Conservation (phyloP, 2,797 vertebrate genomes). For the Pseudochirops corinnae region DNA sequence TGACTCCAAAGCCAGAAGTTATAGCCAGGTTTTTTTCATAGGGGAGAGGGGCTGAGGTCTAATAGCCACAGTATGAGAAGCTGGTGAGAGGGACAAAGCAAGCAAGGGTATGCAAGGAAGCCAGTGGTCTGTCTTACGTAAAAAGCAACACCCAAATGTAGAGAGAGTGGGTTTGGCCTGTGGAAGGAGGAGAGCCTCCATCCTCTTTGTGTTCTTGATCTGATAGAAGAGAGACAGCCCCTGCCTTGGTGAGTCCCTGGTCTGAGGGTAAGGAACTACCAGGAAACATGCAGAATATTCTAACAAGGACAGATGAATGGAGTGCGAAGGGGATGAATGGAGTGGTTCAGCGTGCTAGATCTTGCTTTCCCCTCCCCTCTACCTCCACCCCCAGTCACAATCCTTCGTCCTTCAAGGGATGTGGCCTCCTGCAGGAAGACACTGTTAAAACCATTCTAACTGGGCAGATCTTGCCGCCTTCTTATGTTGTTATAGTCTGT, state of each 20-base stretch:
- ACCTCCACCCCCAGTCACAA: background rate
- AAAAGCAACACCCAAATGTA: background rate
- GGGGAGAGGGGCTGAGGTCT: background rate
- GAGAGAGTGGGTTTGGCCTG: background rate
- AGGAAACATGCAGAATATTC: background rate
- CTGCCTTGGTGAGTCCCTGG: background rate
- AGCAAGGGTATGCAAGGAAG: background rate
- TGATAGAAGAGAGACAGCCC: background rate
- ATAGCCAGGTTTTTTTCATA: background rate
- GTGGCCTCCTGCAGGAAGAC: background rate
- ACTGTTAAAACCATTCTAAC: accelerated
- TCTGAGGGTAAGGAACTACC: background rate
- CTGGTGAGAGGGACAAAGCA: background rate
- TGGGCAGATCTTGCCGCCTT: background rate
- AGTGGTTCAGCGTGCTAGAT: background rate
- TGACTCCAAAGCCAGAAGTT: background rate
- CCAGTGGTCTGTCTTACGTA: background rate
- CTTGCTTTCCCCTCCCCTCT: background rate
- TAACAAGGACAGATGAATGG: background rate
- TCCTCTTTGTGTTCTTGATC: background rate
- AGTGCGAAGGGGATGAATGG: background rate
- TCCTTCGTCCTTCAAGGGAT: constrained; percentile 18
- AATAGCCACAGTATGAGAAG: background rate
- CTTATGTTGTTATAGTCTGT: background rate
- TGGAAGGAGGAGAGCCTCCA: background rate